Evolutionary conservation across 2,888 invertebrate species (phyloP).

Genomic region (Epirrhoe tristata): DNA sequence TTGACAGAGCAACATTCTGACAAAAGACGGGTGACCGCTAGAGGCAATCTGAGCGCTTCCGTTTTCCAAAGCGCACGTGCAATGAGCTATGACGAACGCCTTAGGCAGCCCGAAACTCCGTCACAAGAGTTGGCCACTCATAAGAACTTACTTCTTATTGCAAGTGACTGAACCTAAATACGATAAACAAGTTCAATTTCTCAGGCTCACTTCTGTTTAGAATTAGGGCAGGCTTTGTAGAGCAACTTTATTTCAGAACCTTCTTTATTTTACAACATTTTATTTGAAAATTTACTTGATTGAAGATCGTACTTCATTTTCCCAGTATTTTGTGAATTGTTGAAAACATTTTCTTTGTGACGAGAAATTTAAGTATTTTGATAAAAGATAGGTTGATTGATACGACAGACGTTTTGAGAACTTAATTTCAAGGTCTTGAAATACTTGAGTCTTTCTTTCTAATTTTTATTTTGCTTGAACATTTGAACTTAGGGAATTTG

Average conservation of each 20-base stretch:
- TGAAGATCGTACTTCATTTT: conserved; percentile 4
- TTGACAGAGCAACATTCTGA: no score
- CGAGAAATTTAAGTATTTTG: conserved; percentile 1
- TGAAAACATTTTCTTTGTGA: conserved; percentile 22
- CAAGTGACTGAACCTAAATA: neutral
- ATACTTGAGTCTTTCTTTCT: neutral
- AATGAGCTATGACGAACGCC: no score
- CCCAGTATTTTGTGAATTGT: conserved; percentile 18
- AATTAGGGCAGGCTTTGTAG: neutral
- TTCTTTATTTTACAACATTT: conserved; percentile 14
- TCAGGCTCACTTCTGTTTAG: neutral
- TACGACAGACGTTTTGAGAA: neutral
- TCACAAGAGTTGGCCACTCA: no score
- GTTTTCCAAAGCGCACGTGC: no score
- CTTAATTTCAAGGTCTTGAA: neutral
- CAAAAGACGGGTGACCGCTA: no score
- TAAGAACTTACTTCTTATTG: neutral
- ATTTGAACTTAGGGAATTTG: no score
- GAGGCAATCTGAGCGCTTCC: no score
- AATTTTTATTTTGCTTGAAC: neutral
- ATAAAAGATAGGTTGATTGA: conserved; percentile 23
- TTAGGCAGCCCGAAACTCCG: no score
- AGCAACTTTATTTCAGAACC: neutral
- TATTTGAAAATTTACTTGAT: neutral
- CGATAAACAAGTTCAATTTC: conserved; percentile 1